Conservation (phyloP, 2,888 invertebrate genomes). For the Plebejus argus region DNA sequence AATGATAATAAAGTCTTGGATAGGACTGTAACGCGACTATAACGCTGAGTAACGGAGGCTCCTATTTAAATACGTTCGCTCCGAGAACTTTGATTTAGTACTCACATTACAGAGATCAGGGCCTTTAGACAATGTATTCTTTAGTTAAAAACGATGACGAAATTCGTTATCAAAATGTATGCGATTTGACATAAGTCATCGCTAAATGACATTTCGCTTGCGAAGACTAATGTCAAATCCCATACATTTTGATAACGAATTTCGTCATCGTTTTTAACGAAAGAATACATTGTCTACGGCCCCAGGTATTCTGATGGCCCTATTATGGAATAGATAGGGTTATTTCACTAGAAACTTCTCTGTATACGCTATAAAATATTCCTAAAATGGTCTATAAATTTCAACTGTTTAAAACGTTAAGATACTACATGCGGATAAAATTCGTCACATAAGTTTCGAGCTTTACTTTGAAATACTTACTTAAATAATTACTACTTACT, state of each 20-base stretch:
- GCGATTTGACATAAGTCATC: too few species aligned
- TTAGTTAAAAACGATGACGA: too few species aligned
- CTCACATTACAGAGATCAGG: conserved; percentile 38
- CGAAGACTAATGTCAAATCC: too few species aligned
- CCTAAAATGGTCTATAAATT: conserved; percentile 21
- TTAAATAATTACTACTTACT: too few species aligned
- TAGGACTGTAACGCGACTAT: conserved; percentile 24
- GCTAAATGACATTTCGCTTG: too few species aligned
- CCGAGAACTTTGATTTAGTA: conserved; percentile 37
- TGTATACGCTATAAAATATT: conserved; percentile 24
- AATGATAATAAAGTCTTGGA: conserved; percentile 25
- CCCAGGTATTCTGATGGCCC: conserved; percentile 37
- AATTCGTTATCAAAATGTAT: too few species aligned
- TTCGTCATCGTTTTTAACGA: too few species aligned
- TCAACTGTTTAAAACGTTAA: neutral
- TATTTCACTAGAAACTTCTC: conserved; percentile 17
- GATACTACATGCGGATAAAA: neutral
- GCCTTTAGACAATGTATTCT: too few species aligned
- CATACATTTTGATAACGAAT: too few species aligned
- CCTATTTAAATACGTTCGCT: conserved; percentile 34
- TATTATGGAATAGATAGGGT: conserved; percentile 30
- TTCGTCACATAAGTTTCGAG: neutral
- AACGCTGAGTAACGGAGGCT: conserved; percentile 8
- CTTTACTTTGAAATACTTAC: neutral
- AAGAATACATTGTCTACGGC: too few species aligned